A percentile compares a stretch with the other conserved stretches of the same genome.
phyloP scores from a whole-genome alignment of 1,140 invertebrate genomes.

The Diprion similis region DNA sequence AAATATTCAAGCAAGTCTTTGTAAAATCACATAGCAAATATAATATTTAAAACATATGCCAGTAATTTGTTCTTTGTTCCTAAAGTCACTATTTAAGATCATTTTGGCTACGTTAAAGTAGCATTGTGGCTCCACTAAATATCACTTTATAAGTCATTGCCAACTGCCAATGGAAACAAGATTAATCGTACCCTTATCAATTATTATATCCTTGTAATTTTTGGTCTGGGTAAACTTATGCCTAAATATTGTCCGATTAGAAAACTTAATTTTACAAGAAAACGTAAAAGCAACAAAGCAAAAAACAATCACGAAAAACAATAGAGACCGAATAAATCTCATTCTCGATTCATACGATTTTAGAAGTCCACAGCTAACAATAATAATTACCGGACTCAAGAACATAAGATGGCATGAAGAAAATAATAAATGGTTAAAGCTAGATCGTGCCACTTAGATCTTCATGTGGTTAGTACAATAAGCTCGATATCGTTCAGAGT shows the following conservation, averaged over 20 bases:
- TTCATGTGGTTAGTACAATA: background rate
- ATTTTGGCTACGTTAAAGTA: background rate
- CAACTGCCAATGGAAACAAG: slow-evolving; percentile 32
- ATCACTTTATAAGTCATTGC: background rate
- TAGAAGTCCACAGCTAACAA: background rate
- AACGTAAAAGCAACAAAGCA: background rate
- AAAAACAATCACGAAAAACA: background rate
- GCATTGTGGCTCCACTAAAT: background rate
- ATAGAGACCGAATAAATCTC: background rate
- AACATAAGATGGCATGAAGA: background rate
- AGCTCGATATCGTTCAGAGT: background rate
- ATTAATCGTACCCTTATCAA: slow-evolving; percentile 41
- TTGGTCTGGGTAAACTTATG: slow-evolving; percentile 55
- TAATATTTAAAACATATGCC: background rate
- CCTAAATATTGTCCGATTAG: slow-evolving; percentile 57
- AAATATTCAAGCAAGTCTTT: background rate
- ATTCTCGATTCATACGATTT: slow-evolving; percentile 2
- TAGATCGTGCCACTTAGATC: slow-evolving; percentile 2
- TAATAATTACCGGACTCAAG: background rate
- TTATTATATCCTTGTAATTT: slow-evolving; percentile 50
- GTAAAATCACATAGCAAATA: background rate
- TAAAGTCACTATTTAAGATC: too few species aligned
- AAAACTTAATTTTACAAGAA: slow-evolving; percentile 39
- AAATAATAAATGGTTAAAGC: background rate
- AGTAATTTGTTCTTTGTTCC: background rate